A percentile compares a stretch with the other conserved stretches of the same genome.
Conservation (phyloP, 2,113 vertebrate species). For the Apodemus speciosus region DNA sequence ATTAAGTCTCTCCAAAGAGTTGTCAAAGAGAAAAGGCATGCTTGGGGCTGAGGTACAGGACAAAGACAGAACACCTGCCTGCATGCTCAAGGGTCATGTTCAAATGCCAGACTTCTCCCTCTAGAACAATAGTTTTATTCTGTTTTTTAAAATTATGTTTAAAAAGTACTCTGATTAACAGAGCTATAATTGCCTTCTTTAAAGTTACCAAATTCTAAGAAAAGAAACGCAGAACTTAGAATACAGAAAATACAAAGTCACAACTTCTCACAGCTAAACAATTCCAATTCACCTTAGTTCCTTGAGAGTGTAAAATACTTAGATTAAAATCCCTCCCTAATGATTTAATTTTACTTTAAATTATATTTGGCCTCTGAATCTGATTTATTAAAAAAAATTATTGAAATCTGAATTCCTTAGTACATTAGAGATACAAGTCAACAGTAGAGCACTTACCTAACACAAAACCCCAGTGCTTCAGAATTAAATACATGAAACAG, state of each 20-base stretch:
- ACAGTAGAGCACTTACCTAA: neutral
- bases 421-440: neutral
- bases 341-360: constrained; percentile 20
- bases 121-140: neutral
- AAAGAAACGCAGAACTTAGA: constrained; percentile 8
- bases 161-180: constrained; percentile 28
- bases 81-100: too few relatives aligned
- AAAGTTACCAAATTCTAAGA: constrained; percentile 24
- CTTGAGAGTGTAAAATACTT: constrained; percentile 20
- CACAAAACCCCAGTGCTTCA: neutral
- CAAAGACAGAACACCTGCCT: neutral
- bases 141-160: neutral
- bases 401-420: neutral
- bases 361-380: constrained; percentile 33
- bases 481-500: constrained; percentile 18
- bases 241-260: neutral
- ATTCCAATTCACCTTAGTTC: constrained; percentile 4
- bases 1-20: neutral
- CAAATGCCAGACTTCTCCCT: neutral
- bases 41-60: neutral
- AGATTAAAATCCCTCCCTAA: constrained; percentile 40
- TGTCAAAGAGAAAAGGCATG: neutral
- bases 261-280: neutral
- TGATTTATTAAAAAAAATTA: constrained; percentile 19
- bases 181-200: neutral